Percentiles rank a stretch among this genome's conserved stretches.
phyloP scores from a whole-genome alignment of 2,797 vertebrate species.

The Picus viridis region DNA sequence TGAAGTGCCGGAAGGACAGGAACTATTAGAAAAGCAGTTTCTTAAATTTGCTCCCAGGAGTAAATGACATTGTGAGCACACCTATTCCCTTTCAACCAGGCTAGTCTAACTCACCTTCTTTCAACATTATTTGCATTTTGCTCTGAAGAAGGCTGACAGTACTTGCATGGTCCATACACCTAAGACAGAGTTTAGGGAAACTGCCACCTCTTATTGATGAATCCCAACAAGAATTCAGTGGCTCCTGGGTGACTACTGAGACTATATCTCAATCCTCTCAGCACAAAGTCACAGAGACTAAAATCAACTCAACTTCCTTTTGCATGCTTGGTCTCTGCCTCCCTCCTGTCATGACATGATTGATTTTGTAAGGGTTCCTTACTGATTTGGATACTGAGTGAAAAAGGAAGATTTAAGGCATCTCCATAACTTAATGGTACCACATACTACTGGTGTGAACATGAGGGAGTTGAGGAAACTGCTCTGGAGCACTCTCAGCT shows the following conservation, averaged over 20 bases:
- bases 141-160: neutral
- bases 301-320: neutral
- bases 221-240: neutral
- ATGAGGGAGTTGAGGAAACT: neutral
- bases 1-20: neutral
- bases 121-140: neutral
- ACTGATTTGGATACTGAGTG: neutral
- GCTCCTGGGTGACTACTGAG: neutral
- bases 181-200: neutral
- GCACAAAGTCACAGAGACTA: neutral
- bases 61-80: neutral
- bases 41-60: neutral
- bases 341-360: neutral
- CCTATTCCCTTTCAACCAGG: neutral
- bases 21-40: neutral
- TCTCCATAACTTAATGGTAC: neutral
- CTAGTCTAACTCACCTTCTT: neutral
- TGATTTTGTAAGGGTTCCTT: neutral
- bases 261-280: neutral
- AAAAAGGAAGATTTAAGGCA: neutral
- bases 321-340: neutral
- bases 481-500: neutral
- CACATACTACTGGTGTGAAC: neutral
- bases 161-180: neutral
- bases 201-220: neutral